phyloP scores from a whole-genome alignment of 2,113 vertebrate species.

The Corapipo altera region DNA sequence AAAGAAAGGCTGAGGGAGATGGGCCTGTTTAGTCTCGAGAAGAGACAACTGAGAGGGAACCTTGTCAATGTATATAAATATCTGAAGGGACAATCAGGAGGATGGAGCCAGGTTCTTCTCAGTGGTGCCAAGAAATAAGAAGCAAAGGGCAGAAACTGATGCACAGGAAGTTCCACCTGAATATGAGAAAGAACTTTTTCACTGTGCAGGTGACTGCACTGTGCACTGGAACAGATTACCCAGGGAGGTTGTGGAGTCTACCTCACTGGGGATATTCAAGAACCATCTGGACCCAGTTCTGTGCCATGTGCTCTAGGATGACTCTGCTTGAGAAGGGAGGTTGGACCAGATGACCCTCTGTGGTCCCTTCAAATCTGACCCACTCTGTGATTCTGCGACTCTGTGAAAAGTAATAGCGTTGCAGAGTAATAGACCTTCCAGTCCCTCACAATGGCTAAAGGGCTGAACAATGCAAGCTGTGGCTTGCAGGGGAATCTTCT shows the following conservation, averaged over 20 bases:
- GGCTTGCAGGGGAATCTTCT: background rate
- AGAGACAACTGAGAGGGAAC: background rate
- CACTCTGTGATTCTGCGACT: background rate
- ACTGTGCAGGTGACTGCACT: too few relatives aligned
- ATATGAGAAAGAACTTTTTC: background rate
- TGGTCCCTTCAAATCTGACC: background rate
- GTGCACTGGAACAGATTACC: background rate
- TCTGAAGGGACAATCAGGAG: background rate
- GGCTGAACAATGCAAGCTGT: background rate
- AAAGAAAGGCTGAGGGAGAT: background rate
- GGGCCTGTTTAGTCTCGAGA: background rate
- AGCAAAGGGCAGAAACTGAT: background rate
- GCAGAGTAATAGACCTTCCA: background rate
- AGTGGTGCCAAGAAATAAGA: background rate
- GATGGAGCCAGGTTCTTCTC: background rate
- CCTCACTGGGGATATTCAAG: background rate
- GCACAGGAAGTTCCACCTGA: too few relatives aligned
- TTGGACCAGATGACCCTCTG: background rate
- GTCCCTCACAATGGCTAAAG: background rate
- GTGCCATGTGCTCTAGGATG: background rate
- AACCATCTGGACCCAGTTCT: background rate
- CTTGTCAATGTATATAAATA: too few relatives aligned
- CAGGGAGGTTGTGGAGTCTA: background rate
- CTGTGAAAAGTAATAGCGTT: background rate
- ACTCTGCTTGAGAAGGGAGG: background rate